Conservation (phyloP, 2,113 vertebrate genomes). For the Nycticebus coucang region DNA sequence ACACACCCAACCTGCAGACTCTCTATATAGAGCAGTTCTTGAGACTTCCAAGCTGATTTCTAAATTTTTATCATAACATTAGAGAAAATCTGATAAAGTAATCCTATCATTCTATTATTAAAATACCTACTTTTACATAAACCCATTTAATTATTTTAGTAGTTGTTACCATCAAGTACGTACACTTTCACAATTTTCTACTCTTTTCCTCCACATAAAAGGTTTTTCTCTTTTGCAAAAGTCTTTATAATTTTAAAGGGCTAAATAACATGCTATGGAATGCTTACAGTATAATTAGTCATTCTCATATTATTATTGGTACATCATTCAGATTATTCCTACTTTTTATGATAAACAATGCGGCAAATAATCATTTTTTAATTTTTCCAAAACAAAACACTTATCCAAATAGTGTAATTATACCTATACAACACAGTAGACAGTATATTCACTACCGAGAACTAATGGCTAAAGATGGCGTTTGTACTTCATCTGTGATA, state of each 20-base stretch:
- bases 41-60: background rate
- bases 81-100: background rate
- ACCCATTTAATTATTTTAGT: background rate
- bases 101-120: background rate
- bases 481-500: background rate
- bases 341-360: background rate
- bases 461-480: background rate
- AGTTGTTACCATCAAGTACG: background rate
- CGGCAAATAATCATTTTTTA: background rate
- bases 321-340: background rate
- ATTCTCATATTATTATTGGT: background rate
- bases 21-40: background rate
- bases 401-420: conserved; percentile 2
- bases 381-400: conserved; percentile 20
- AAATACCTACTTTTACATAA: background rate
- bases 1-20: background rate
- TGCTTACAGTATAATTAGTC: background rate
- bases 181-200: background rate
- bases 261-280: background rate
- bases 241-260: conserved; percentile 19
- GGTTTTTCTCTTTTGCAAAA: background rate
- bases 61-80: background rate
- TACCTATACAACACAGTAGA: background rate
- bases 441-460: background rate
- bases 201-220: background rate